Evolutionary conservation across 2,797 vertebrate genomes (phyloP), one percentile per base, ranked within the genome.

Genomic region (Sebastes umbrosus): DNA sequence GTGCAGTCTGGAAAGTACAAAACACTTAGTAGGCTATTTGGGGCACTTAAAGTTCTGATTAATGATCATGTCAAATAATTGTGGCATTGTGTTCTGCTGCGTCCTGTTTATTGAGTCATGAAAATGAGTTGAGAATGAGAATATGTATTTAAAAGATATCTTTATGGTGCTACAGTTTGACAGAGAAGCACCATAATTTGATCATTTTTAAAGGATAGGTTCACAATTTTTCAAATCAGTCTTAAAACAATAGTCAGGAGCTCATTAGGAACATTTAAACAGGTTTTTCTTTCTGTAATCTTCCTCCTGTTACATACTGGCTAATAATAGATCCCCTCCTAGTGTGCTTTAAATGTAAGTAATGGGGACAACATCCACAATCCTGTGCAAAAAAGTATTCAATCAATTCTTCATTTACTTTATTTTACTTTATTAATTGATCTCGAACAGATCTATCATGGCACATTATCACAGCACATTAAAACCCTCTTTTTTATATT

Each of bases 1-100:
- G 59, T 43, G 24, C 39, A 74, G 62, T 57, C 62, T 13, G 8
- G 36, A 72, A 79, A 76, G 67, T 18, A 77, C 10, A 59, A 73
- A 85, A 79, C 69, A 67, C 71, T 84, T n/a, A 25, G 18, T 18
- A 1, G 58, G 65, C 3, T 84, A 83, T 85, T 79, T 77, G 34
- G 59, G 69, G n/a, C 32, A 27, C 14, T 77, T 67, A 29, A 73
- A 27, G 46, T 57, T 72, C 34, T 83, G 72, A 89, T 84, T 77
- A 79, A 84, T 80, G 43, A 76, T 69, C 29, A 34, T 2, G 6
- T 72, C 59, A 73, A 43, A 77, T 69, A 39, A 72, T 70, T 20
- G 32, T 50, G 52, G 29, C 69, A 22, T 64, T 59, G 69, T 62
- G 69, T 64, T 81, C 55, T 67, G 57, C 73, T 74, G 70, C 63